Base-by-base conservation (phyloP, 1,140 invertebrate genomes). In the Macrobrachium nipponense region DNA sequence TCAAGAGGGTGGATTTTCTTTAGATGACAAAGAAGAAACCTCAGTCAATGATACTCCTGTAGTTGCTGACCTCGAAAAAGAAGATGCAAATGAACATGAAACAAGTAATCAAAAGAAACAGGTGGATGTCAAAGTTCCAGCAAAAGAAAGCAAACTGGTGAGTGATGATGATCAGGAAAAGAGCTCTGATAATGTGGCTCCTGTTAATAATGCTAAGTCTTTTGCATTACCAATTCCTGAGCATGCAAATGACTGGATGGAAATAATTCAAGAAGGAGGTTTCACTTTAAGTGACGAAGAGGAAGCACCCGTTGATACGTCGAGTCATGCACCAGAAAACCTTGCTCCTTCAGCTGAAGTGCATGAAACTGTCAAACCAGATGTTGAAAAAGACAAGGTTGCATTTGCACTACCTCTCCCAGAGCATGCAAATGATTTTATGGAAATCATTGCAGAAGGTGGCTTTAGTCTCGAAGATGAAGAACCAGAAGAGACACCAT, bases 381-480 rank as follows among this genome's bases (percentile, higher is more conserved):
- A 70, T 15, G 66, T 70, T 23, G 20, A 27, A 23, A 36, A 70
- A 27, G 6, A 23, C 36, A 70, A 70, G 66, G 20, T 59, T 78
- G 27, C 27, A 11, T 87, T 87, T 70, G 80, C 72, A 18, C 86
- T 87, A 17, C 70, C 82, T 17, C 43, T 89, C 15, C 88, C 88
- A 18, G 88, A 87, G 15, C 88, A 89, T 80, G 88, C 88, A 14
- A 89, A 82, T 85, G 88, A 89, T 72, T 89, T 77, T 75, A 27
- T 89, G 77, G 86, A 89, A 51, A 82, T 89, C 8, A 83, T 87
- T 43, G 82, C 84, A n/a, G 75, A 70, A 61, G 88, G 88, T 17
- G 82, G 88, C n/a, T 87, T 87, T 58, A 61, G 81, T 3, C 58
- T 89, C 23, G 86, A 85, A 64, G 72, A 82, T 61, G 82, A 82